Base-by-base conservation (phyloP, 2,797 vertebrate genomes). In the Paedocypris micromegethes region DNA sequence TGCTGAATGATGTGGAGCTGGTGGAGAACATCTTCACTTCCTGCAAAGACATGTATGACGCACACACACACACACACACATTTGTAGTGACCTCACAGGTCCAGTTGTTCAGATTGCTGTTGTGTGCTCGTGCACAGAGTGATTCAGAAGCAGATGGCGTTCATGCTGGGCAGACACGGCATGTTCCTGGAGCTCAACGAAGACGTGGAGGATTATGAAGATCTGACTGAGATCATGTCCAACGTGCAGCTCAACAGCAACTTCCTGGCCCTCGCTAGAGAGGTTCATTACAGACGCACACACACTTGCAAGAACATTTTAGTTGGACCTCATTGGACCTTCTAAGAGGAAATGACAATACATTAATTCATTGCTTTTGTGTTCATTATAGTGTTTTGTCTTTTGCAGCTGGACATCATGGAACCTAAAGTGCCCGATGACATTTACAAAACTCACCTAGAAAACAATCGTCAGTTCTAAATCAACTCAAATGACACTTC, bases 191-290 rank as follows among this genome's bases (percentile, higher is more conserved):
- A 97, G 83, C 90, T 99, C 23, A 98, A 95, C 0, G 97, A 99
- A 78, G 96, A 98, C 0, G 95, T 98, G 23, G 97, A 98, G 51
- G 96, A 98, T 68, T 99, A 94, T 0, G 97, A 99, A 75, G 96
- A 99, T 81, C 84, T 99, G 79, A 98, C 97, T 0, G 97, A 99
- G 84, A 99, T 99, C 75, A 99, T 98, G 97, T 98, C 95, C 61
- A 98, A 99, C 0, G 97, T 98, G 40, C 96, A 99, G 85, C 94
- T 99, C 75, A 99, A 98, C 81, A 98, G 95, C 84, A 99, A 99
- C 83, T 99, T 98, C 81, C 82, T 98, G 80, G 94, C 96, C 3
- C 83, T 99, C 70, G 97, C 96, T 66, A 90, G 96, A 86, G 97
- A 98, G 93, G 96, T 96, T 75, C 42, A 39, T 0, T 3, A 42